Percentiles rank a stretch among this genome's conserved stretches.
These are phyloP conservation scores for Amiota mariae DNA, from an alignment of 2,888 invertebrate genomes.

Conservation along the genomic window DNA sequence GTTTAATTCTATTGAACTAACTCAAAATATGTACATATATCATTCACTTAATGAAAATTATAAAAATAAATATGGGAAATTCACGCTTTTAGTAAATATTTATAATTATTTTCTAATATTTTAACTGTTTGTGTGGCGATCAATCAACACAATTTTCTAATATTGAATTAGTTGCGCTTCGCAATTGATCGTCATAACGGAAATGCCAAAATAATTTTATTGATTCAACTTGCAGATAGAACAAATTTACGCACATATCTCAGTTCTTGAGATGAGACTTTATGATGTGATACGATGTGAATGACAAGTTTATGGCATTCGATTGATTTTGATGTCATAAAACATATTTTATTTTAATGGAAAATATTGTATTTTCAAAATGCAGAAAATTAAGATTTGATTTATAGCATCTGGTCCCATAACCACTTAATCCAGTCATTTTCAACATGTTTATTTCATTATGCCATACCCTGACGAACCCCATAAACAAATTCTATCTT, in stretches of 20 bases:
- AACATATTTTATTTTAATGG: background rate
- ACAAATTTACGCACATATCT: conserved; percentile 37
- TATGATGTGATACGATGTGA: conserved; percentile 37
- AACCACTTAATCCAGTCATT: no score
- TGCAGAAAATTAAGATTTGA: no score
- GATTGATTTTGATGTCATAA: conserved; percentile 12
- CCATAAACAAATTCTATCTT: no score
- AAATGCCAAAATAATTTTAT: conserved; percentile 49
- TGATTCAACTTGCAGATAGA: conserved; percentile 32
- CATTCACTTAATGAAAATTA: background rate
- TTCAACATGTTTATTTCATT: no score
- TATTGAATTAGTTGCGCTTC: conserved; percentile 28
- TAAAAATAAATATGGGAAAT: no score
- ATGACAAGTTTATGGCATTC: conserved; percentile 54
- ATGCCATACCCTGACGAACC: no score
- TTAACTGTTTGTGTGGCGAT: conserved; percentile 11
- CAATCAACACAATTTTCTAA: conserved; percentile 48
- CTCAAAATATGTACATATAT: background rate
- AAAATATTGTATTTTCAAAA: conserved; percentile 4
- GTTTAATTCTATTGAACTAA: background rate
- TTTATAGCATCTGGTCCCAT: no score
- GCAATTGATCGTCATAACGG: conserved; percentile 58
- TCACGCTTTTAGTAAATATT: no score
- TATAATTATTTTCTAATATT: no score
- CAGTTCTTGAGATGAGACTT: conserved; percentile 19